These are phyloP conservation scores for Sialia sialis DNA, from an alignment of 2,113 vertebrate genomes.

Conservation along the genomic window DNA sequence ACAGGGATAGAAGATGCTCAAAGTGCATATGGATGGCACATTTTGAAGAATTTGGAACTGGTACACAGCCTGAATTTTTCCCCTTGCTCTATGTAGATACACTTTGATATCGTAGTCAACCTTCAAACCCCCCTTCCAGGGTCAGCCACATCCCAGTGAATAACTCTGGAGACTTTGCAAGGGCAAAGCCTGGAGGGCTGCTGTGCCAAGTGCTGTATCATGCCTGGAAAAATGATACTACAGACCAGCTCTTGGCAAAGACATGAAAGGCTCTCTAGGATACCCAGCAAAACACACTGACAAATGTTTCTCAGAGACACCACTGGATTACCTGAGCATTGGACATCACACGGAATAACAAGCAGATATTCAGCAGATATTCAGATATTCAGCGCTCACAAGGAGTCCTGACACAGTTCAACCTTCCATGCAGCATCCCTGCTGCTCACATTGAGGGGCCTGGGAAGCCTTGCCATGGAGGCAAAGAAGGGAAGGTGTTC, in stretches of 20 bases:
- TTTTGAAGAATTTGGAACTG: background rate
- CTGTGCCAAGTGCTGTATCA: background rate
- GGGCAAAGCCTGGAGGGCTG: background rate
- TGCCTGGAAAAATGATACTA: background rate
- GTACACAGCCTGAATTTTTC: background rate
- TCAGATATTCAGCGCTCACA: background rate
- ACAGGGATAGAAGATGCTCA: background rate
- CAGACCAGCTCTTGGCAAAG: background rate
- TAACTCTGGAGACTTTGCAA: background rate
- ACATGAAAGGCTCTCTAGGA: background rate
- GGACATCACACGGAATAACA: rapidly evolving
- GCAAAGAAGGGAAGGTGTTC: background rate
- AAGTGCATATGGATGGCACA: background rate
- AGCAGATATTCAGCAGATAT: background rate
- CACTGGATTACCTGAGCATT: background rate
- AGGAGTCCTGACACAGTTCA: background rate
- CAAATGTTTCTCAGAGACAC: background rate
- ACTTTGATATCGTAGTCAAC: background rate
- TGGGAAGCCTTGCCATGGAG: background rate
- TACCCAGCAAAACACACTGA: background rate
- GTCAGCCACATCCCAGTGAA: background rate
- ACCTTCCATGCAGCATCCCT: background rate
- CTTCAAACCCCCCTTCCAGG: background rate
- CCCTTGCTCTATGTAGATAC: background rate
- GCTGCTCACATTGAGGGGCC: background rate